Conservation (phyloP, 2,113 vertebrate genomes). For the Lycocorax pyrrhopterus region DNA sequence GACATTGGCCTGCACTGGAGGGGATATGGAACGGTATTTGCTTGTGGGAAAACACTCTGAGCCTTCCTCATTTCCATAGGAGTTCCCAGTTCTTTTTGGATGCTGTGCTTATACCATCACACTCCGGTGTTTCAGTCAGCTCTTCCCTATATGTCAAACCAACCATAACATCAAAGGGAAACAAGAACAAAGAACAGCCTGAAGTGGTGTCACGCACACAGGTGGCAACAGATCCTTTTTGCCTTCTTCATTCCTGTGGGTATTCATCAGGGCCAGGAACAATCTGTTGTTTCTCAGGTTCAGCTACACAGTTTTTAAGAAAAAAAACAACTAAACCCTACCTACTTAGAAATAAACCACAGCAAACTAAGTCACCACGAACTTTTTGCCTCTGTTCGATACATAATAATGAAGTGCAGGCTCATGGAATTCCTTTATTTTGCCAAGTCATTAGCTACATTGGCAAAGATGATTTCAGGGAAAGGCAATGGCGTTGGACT, state of each 20-base stretch:
- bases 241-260: background rate
- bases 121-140: background rate
- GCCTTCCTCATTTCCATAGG: background rate
- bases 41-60: background rate
- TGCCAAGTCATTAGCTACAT: slow-evolving; percentile 18
- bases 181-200: slow-evolving; percentile 16
- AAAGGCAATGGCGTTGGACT: background rate
- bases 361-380: background rate
- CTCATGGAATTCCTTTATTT: background rate
- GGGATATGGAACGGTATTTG: background rate
- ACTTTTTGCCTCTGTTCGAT: background rate
- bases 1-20: background rate
- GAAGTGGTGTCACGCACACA: background rate
- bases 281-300: background rate
- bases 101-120: background rate
- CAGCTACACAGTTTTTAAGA: background rate
- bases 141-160: background rate
- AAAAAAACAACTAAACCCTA: background rate
- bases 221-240: background rate
- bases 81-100: background rate
- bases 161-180: slow-evolving; percentile 10
- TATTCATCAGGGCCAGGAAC: background rate
- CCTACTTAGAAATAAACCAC: background rate
- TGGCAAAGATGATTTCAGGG: background rate
- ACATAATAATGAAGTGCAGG: background rate